These are phyloP conservation scores for Vombatus ursinus DNA, from an alignment of 2,113 vertebrate genomes.

Conservation along the genomic window DNA sequence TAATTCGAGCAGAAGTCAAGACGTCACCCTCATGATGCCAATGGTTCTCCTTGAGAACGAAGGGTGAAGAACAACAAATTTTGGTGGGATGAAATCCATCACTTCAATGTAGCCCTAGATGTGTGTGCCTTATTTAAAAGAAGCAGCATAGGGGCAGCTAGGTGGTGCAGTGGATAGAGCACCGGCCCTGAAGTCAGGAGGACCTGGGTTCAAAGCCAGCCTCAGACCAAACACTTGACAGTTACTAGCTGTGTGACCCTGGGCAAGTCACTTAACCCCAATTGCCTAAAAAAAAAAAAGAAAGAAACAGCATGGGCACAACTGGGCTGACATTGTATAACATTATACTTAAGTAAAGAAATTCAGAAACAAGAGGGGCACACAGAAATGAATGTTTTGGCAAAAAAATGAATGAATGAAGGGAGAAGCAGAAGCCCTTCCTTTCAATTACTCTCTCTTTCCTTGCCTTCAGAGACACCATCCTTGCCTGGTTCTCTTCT, in stretches of 20 bases:
- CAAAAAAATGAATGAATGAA: not conserved
- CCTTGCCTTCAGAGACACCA: not conserved
- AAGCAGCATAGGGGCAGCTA: not conserved
- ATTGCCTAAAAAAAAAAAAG: no score
- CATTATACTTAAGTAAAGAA: not conserved
- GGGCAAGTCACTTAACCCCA: no score
- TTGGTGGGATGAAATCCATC: not conserved
- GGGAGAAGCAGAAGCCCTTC: not conserved
- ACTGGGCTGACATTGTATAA: not conserved
- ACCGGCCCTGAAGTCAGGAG: no score
- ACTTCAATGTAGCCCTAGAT: not conserved
- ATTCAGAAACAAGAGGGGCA: not conserved
- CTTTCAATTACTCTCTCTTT: not conserved
- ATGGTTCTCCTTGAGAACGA: not conserved
- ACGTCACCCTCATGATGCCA: not conserved
- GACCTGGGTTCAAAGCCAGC: no score
- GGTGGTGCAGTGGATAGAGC: no score
- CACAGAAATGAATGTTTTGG: not conserved
- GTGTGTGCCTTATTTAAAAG: not conserved
- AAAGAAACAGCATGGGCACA: not conserved
- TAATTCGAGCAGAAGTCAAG: not conserved
- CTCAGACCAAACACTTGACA: no score
- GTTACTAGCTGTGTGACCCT: no score
- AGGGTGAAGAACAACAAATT: not conserved
- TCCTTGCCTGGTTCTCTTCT: not conserved